These are phyloP conservation scores for Leucoraja ocellata DNA, from an alignment of 2,797 vertebrate genomes.

Conservation along the genomic window DNA sequence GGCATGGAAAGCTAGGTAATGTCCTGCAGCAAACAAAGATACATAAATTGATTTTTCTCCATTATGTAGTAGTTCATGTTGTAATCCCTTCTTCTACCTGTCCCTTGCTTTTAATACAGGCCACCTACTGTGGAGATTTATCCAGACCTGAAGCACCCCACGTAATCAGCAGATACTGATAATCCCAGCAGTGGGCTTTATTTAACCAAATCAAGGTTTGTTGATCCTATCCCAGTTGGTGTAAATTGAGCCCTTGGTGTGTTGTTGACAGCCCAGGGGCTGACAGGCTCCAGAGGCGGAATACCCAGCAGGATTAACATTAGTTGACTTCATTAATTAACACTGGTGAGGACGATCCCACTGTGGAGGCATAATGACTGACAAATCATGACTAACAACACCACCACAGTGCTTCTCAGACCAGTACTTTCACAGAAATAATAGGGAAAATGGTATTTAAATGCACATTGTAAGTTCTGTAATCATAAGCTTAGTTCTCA, in stretches of 20 bases:
- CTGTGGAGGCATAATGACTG: constrained; percentile 44
- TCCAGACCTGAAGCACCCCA: constrained; percentile 20
- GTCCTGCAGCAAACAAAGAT: background rate
- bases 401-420: background rate
- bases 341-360: constrained; percentile 52
- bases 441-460: background rate
- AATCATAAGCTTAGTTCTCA: background rate
- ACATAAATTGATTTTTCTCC: background rate
- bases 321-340: constrained; percentile 54
- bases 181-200: constrained; percentile 49
- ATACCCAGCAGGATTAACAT: constrained; percentile 54
- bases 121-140: constrained; percentile 49
- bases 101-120: constrained; percentile 38
- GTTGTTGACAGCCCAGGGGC: constrained; percentile 44
- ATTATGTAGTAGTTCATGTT: background rate
- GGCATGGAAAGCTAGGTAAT: background rate
- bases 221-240: constrained; percentile 55
- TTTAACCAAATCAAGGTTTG: constrained; percentile 51
- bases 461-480: background rate
- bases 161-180: constrained; percentile 43
- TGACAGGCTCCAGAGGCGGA: constrained; percentile 50
- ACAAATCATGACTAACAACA: constrained; percentile 46
- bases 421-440: background rate
- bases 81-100: constrained; percentile 18
- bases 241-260: constrained; percentile 52